Evolutionary conservation across 1,140 invertebrate species (phyloP).

Genomic region (Hylaeus volcanicus): DNA sequence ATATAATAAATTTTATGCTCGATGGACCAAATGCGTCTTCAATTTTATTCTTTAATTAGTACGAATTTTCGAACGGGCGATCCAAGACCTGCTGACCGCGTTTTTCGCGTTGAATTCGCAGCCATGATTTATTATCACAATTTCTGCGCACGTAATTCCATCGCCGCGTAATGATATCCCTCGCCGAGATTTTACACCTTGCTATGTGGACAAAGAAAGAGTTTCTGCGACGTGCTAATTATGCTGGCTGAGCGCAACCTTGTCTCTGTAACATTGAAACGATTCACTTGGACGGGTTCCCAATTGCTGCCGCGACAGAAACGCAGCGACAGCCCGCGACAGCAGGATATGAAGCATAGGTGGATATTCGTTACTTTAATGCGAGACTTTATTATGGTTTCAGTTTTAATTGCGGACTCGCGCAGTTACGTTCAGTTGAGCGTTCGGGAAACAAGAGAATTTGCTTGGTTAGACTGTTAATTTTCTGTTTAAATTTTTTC

Average conservation of each 20-base stretch:
- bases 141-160: constrained; percentile 52
- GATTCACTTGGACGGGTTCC: constrained; percentile 77
- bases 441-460: too few species aligned
- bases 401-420: constrained; percentile 78
- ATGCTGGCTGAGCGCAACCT: constrained; percentile 70
- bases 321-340: constrained; percentile 62
- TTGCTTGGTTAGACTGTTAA: too few species aligned
- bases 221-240: constrained; percentile 74
- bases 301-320: constrained; percentile 78
- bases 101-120: constrained; percentile 59
- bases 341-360: constrained; percentile 67
- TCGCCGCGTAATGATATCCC: constrained; percentile 53
- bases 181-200: constrained; percentile 23
- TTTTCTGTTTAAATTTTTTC: too few species aligned
- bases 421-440: too few species aligned
- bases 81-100: constrained; percentile 53
- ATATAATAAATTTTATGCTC: too few species aligned
- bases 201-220: constrained; percentile 63
- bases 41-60: constrained; percentile 45
- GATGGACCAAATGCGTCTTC: too few species aligned
- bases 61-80: constrained; percentile 54
- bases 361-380: constrained; percentile 77
- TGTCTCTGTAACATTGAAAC: constrained; percentile 64
- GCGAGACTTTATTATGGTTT: constrained; percentile 77
- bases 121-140: constrained; percentile 71